Evolutionary conservation across 1,140 invertebrate genomes (phyloP), one percentile per base, ranked within the genome.

Genomic region (Drosophila littoralis): DNA sequence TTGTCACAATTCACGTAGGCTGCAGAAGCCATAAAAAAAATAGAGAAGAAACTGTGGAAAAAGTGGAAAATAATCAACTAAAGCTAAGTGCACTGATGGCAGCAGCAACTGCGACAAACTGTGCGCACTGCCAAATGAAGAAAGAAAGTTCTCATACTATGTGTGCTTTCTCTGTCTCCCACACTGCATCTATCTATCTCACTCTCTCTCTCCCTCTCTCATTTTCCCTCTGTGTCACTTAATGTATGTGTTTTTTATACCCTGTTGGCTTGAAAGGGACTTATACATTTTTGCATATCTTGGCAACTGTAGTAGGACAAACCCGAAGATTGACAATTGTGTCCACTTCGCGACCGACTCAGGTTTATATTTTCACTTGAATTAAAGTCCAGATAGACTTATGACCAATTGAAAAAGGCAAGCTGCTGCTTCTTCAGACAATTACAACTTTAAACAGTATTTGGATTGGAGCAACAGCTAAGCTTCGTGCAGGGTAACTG

Each of bases 1-100:
- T 85, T 85, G 82, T 85, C 82, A 85, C 75, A 86, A 69, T 86
- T 85, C 63, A 54, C 51, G 75, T 85, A 85, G 82, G 82, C 81
- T 81, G 74, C 69, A 60, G 43, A 42, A 66, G 36, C 40, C 65
- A 70, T 32, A 66, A 63, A 55, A 55, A 64, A 36, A 43, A 33
- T 32, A 38, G 2, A 58, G 13, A 0, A 33, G 13, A 28, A 59
- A 52, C 50, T 54, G 33, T 35, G 33, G 32, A 73, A 54, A 72
- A 67, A 74, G 57, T 60, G 35, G 50, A 64, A 81, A 79, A 85
- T 81, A 85, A 85, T 81, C 82, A 86, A 86, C 73, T 77, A 77
- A 84, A 75, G 57, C 73, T 70, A 74, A 80, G 76, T 83, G 48
- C 38, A 58, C 38, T 28, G 7, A 28, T 17, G 58, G 63, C 58